Evolutionary conservation across 2,797 vertebrate genomes (phyloP).

Genomic region (Amblyraja radiata): DNA sequence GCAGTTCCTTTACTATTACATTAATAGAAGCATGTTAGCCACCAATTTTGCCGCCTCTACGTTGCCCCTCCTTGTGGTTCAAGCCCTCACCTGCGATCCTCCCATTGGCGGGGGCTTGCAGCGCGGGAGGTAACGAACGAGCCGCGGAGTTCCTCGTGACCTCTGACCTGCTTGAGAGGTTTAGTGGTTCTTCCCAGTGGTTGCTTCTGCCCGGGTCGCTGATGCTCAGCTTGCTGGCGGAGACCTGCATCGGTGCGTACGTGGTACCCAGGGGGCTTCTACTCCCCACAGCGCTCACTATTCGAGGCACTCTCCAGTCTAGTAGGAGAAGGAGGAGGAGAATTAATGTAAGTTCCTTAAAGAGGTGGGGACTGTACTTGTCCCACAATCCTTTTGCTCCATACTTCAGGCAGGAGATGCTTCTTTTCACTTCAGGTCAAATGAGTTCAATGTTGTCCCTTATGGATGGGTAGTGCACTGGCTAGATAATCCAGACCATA

Average conservation of each 20-base stretch:
- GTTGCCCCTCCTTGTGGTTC: not conserved
- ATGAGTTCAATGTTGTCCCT: not conserved
- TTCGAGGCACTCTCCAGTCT: not conserved
- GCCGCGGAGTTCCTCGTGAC: slow-evolving; percentile 40
- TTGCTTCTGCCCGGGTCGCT: slow-evolving; percentile 30
- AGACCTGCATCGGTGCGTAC: no score
- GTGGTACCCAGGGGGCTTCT: not conserved
- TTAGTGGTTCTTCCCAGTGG: slow-evolving; percentile 54
- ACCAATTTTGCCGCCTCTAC: not conserved
- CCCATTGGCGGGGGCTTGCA: slow-evolving; percentile 56
- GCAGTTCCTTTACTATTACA: no score
- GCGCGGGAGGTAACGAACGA: slow-evolving; percentile 41
- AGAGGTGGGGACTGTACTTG: not conserved
- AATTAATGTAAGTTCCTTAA: not conserved
- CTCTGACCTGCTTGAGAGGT: slow-evolving; percentile 55
- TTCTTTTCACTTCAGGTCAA: not conserved
- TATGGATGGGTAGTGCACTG: slow-evolving; percentile 25
- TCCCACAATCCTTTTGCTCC: no score
- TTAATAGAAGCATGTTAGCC: no score
- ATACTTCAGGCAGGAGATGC: not conserved
- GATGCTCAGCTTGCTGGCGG: not conserved
- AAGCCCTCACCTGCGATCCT: slow-evolving; percentile 69
- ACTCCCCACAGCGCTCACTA: not conserved
- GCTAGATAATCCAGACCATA: not conserved
- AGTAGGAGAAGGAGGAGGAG: not conserved